These are phyloP conservation scores for Sebastes taczanowskii DNA, from an alignment of 2,797 vertebrate species.

Conservation along the genomic window DNA sequence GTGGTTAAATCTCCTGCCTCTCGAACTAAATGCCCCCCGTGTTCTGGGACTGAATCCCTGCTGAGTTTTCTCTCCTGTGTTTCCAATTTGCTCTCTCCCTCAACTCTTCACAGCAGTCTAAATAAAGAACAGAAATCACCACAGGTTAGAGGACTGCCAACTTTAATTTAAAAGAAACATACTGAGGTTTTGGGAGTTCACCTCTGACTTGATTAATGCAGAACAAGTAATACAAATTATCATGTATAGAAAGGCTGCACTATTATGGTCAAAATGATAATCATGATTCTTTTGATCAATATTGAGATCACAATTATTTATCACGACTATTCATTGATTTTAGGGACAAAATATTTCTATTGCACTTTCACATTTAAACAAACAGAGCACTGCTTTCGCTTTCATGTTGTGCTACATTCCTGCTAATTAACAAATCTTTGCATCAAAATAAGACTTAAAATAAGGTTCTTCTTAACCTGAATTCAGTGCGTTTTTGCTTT, in stretches of 20 bases:
- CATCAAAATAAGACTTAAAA: no score
- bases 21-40: conserved; percentile 36
- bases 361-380: no score
- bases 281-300: no score
- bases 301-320: no score
- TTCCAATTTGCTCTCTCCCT: conserved; percentile 18
- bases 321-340: no score
- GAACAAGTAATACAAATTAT: background rate
- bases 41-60: conserved; percentile 48
- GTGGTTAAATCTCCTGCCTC: conserved; percentile 41
- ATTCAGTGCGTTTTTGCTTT: fast-evolving
- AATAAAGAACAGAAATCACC: conserved; percentile 35
- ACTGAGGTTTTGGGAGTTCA: background rate
- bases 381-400: no score
- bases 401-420: no score
- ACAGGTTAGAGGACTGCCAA: conserved; percentile 7
- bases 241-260: background rate
- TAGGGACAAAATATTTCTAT: no score
- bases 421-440: no score
- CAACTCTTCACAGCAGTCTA: conserved; percentile 23
- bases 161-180: background rate
- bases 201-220: conserved; percentile 1
- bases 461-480: no score
- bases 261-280: no score
- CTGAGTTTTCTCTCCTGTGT: conserved; percentile 31